phyloP scores from a whole-genome alignment of 1,140 invertebrate genomes.

The Babylonia areolata region DNA sequence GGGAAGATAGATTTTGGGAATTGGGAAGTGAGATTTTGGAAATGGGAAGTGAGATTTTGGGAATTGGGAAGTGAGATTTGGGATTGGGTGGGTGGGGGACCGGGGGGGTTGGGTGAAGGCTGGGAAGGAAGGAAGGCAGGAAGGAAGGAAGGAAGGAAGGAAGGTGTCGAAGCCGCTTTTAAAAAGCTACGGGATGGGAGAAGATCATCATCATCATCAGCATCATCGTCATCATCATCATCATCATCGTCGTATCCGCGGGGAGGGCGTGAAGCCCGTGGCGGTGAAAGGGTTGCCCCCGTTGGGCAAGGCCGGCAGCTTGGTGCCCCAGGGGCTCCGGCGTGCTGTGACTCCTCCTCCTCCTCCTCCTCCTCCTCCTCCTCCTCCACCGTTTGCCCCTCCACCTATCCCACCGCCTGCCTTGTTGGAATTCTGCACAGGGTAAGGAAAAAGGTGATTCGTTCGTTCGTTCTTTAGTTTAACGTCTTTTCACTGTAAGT shows the following conservation, averaged over 20 bases:
- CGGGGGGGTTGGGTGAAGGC: no score
- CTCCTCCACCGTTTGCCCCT: background rate
- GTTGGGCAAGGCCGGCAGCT: background rate
- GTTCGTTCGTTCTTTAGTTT: no score
- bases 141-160: no score
- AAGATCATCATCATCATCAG: background rate
- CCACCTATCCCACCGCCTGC: background rate
- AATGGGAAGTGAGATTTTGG: no score
- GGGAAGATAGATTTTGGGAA: no score
- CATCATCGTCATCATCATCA: conserved; percentile 3
- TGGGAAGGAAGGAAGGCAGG: no score
- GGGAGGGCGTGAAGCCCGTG: conserved; percentile 5
- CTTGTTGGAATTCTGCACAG: conserved; percentile 5
- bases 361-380: background rate
- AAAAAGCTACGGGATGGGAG: no score
- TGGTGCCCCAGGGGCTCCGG: background rate
- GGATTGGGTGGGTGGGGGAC: no score
- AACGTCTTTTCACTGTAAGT: no score
- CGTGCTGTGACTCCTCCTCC: background rate
- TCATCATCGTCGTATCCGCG: background rate
- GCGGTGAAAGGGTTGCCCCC: background rate
- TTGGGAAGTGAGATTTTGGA: no score
- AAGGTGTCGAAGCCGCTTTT: no score
- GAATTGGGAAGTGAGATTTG: no score
- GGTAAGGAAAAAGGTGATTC: background rate